A percentile compares a stretch with the other conserved stretches of the same genome.
Conservation (phyloP, 2,113 vertebrate genomes). For the Saccopteryx leptura region DNA sequence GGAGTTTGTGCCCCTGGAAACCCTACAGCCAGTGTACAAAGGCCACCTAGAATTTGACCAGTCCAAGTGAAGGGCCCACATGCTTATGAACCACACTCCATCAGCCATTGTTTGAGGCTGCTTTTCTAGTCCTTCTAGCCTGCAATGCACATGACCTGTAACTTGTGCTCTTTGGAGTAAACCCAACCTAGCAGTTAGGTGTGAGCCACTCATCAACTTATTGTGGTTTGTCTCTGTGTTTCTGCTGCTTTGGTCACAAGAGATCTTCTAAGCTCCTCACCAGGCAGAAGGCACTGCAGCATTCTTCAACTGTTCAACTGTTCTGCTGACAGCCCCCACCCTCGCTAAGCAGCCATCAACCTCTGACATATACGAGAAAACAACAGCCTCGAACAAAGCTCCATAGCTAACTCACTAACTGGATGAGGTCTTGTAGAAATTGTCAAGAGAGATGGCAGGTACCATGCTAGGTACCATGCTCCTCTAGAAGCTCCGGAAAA, state of each 20-base stretch:
- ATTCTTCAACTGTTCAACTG: background rate
- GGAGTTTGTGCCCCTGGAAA: background rate
- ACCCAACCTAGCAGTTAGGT: background rate
- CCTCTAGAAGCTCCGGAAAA: conserved; percentile 58
- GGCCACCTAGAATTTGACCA: background rate
- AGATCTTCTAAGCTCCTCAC: background rate
- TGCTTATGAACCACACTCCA: background rate
- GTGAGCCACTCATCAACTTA: background rate
- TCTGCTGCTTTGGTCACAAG: background rate
- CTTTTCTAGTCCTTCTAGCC: background rate
- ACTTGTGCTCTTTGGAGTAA: background rate
- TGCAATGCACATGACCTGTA: background rate
- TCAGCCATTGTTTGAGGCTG: background rate
- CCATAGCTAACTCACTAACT: background rate
- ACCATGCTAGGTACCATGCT: conserved; percentile 4
- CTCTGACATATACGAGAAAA: conserved; percentile 51
- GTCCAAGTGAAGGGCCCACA: background rate
- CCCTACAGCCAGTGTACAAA: background rate
- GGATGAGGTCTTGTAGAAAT: conserved; percentile 43
- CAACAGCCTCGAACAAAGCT: conserved; percentile 46
- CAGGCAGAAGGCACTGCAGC: background rate
- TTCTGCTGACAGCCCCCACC: background rate
- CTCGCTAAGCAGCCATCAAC: background rate
- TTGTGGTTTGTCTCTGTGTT: background rate
- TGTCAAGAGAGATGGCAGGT: conserved; percentile 57